These are phyloP conservation scores for Macroglossus sobrinus DNA, from an alignment of 2,113 vertebrate genomes.

Conservation along the genomic window DNA sequence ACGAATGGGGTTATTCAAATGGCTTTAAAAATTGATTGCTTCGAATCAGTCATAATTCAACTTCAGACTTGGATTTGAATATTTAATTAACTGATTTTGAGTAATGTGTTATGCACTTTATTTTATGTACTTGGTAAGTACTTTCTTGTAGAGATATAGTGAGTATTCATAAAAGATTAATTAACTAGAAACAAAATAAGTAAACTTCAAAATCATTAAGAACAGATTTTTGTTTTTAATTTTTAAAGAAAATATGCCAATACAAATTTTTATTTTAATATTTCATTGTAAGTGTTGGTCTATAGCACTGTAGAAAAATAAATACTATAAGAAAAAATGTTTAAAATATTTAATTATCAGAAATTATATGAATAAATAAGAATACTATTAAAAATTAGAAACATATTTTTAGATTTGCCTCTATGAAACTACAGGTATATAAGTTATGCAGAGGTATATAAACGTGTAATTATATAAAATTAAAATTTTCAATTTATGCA, in stretches of 20 bases:
- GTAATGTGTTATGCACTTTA: conserved; percentile 38
- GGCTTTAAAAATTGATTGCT: conserved; percentile 50
- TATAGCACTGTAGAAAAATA: not conserved
- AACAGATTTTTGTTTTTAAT: conserved; percentile 42
- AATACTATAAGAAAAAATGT: not conserved
- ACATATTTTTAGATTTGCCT: not conserved
- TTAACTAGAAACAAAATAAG: conserved; percentile 52
- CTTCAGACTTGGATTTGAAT: conserved; percentile 42
- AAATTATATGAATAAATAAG: not conserved
- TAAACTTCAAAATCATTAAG: conserved; percentile 6
- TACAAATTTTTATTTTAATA: conserved; percentile 21
- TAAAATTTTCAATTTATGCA: not conserved
- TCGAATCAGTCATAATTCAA: conserved; percentile 58
- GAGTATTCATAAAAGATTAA: conserved; percentile 58
- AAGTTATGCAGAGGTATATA: not conserved
- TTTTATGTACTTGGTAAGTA: conserved; percentile 54
- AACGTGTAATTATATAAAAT: not conserved
- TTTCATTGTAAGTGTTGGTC: not conserved
- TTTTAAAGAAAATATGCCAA: conserved; percentile 30
- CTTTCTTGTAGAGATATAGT: not conserved
- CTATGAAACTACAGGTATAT: not conserved
- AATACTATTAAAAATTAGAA: not conserved
- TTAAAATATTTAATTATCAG: not conserved
- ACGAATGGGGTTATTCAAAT: conserved; percentile 30
- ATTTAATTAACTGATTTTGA: conserved; percentile 64